Evolutionary conservation across 2,888 invertebrate species (phyloP).

Genomic region (Spilarctia lutea): DNA sequence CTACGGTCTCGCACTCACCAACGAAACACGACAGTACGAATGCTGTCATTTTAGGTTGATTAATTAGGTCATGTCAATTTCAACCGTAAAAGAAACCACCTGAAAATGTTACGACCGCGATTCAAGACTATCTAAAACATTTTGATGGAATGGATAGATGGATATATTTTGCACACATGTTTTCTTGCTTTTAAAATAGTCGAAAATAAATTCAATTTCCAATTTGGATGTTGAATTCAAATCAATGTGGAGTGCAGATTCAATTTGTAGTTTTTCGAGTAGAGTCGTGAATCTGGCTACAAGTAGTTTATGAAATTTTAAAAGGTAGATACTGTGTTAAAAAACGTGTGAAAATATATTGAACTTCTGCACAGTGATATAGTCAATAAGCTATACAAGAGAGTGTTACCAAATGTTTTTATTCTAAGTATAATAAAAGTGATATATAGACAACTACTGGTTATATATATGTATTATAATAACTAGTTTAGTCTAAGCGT

Average conservation of each 20-base stretch:
- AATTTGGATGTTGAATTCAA: slow-evolving; percentile 47
- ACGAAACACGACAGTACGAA: too few relatives aligned
- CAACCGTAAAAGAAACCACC: not conserved
- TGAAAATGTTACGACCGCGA: slow-evolving; percentile 15
- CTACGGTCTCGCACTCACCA: too few relatives aligned
- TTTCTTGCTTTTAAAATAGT: slow-evolving; percentile 36
- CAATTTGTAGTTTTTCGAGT: slow-evolving; percentile 51
- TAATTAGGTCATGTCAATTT: not conserved
- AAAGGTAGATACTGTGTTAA: slow-evolving; percentile 20
- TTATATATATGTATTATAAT: not conserved
- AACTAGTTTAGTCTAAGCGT: too few relatives aligned
- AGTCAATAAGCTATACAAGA: not conserved
- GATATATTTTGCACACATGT: slow-evolving; percentile 25
- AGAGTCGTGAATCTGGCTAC: slow-evolving; percentile 39
- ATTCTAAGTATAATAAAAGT: too few relatives aligned
- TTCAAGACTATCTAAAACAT: slow-evolving; percentile 14
- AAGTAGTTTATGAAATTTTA: slow-evolving; percentile 36
- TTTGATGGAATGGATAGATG: slow-evolving; percentile 20
- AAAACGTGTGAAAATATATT: not conserved
- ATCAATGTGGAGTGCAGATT: slow-evolving; percentile 50
- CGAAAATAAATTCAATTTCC: slow-evolving; percentile 50
- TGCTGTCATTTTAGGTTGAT: too few relatives aligned
- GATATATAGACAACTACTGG: not conserved
- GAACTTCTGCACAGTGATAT: not conserved
- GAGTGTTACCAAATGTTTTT: not conserved